phyloP scores from a whole-genome alignment of 2,113 vertebrate species.

The Apodemus sylvaticus region DNA sequence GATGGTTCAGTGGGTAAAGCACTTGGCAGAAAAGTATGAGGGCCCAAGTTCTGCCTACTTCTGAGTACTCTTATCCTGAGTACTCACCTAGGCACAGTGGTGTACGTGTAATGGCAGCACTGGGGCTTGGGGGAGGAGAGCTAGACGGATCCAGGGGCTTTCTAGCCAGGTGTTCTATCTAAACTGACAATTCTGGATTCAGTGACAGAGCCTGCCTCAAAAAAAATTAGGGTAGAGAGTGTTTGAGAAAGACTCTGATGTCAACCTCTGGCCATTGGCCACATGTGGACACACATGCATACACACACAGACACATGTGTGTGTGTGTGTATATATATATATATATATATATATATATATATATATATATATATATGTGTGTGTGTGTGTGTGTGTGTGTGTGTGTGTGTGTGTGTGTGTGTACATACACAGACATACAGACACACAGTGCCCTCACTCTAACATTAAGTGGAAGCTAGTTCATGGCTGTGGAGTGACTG shows the following conservation, averaged over 20 bases:
- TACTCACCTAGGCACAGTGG: background rate
- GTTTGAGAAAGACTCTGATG: background rate
- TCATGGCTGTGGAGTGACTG: accelerated
- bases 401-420: too few species aligned
- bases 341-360: too few species aligned
- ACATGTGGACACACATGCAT: background rate
- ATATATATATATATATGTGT: too few species aligned
- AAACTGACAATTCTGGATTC: background rate
- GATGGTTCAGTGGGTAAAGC: background rate
- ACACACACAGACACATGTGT: background rate
- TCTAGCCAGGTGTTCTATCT: background rate
- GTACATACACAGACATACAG: background rate
- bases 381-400: too few species aligned
- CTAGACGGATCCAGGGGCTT: background rate
- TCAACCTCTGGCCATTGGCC: background rate
- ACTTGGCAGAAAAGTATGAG: background rate
- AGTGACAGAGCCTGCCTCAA: background rate
- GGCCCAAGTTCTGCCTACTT: background rate
- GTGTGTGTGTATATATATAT: too few species aligned
- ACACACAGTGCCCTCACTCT: background rate
- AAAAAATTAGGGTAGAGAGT: background rate
- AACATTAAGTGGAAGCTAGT: accelerated
- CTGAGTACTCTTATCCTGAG: too few species aligned
- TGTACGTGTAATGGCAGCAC: background rate
- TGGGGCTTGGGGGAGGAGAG: background rate